These are phyloP conservation scores for Accipiter cooperii DNA, from an alignment of 2,113 vertebrate species.

Conservation along the genomic window DNA sequence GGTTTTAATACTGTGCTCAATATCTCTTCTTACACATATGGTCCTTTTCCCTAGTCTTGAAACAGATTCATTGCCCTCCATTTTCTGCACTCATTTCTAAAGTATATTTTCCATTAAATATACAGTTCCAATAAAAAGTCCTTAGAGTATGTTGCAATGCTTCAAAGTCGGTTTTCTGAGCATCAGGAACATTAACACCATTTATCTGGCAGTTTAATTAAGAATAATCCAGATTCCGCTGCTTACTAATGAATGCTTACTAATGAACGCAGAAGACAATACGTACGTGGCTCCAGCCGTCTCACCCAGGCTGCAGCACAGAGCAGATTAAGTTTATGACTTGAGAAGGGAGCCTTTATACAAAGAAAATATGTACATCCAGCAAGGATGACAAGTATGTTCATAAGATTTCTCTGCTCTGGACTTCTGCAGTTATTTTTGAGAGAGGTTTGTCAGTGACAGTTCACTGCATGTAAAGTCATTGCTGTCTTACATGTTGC, in stretches of 20 bases:
- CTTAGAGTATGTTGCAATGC: background rate
- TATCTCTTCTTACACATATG: background rate
- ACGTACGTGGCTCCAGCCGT: fast-evolving
- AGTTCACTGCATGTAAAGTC: background rate
- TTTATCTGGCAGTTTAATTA: background rate
- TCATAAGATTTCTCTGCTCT: background rate
- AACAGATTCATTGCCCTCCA: background rate
- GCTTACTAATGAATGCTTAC: background rate
- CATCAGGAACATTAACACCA: background rate
- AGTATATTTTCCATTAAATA: background rate
- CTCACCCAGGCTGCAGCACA: background rate
- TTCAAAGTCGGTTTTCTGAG: background rate
- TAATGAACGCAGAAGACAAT: background rate
- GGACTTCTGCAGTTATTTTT: background rate
- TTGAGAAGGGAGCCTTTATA: background rate
- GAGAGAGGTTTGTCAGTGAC: background rate
- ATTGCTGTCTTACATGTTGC: background rate
- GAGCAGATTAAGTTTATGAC: background rate
- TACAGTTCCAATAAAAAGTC: background rate
- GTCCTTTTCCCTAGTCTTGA: background rate
- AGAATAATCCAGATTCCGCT: background rate
- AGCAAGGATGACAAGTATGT: background rate
- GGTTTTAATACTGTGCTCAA: background rate
- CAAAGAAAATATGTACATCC: background rate
- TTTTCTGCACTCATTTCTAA: background rate